Conservation (phyloP, 2,113 vertebrate species). For the Sterna hirundo region DNA sequence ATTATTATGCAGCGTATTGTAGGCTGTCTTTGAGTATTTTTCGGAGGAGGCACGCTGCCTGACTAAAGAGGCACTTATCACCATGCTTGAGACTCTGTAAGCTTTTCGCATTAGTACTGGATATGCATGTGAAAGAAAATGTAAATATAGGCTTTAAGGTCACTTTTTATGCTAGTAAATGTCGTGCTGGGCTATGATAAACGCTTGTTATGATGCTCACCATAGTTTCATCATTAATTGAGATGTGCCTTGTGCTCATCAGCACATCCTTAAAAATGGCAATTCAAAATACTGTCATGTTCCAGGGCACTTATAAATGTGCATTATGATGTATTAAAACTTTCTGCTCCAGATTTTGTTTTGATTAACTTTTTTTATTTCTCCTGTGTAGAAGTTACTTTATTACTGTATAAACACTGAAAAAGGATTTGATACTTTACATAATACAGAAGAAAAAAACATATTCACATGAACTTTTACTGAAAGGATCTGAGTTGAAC, state of each 20-base stretch:
- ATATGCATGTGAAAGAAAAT: neutral
- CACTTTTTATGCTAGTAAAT: neutral
- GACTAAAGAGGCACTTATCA: neutral
- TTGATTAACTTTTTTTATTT: neutral
- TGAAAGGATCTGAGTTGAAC: neutral
- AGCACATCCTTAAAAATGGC: neutral
- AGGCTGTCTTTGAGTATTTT: neutral
- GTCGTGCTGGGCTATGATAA: neutral
- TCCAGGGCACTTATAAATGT: neutral
- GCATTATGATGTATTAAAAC: neutral
- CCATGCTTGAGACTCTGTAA: neutral
- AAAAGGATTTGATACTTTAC: neutral
- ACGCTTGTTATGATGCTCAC: neutral
- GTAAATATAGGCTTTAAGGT: neutral
- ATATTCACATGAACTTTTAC: rapidly evolving
- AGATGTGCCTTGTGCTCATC: neutral
- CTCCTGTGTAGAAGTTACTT: neutral
- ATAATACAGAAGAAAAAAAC: neutral
- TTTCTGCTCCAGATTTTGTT: neutral
- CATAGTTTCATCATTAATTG: neutral
- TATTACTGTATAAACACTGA: neutral
- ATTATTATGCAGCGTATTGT: neutral
- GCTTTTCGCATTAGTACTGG: neutral
- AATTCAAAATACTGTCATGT: neutral
- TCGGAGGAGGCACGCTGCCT: neutral